Conservation (phyloP, 2,113 vertebrate species). For the Kryptolebias marmoratus region DNA sequence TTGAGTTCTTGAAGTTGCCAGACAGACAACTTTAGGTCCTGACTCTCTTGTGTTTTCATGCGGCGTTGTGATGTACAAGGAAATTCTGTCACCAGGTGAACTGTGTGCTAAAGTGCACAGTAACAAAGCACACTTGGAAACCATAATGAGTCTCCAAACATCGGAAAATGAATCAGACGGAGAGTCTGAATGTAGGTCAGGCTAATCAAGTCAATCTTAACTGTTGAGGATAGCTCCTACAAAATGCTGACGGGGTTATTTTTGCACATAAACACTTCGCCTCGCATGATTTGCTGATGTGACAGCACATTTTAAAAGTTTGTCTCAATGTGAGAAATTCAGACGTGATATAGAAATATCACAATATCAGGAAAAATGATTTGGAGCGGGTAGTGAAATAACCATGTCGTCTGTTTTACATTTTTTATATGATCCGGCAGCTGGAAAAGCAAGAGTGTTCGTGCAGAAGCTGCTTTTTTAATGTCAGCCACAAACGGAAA, state of each 20-base stretch:
- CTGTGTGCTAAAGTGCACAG: not conserved
- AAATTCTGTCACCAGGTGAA: not conserved
- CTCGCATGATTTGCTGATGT: not conserved
- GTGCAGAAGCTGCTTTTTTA: too few relatives aligned
- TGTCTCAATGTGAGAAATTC: too few relatives aligned
- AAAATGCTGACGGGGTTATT: not conserved
- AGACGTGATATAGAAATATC: too few relatives aligned
- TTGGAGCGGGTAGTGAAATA: too few relatives aligned
- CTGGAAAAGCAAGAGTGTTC: not conserved
- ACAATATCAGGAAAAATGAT: too few relatives aligned
- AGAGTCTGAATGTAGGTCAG: not conserved
- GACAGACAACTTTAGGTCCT: not conserved
- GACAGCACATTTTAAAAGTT: not conserved
- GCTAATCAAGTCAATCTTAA: not conserved
- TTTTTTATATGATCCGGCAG: too few relatives aligned
- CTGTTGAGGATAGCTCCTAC: not conserved
- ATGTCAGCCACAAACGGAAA: too few relatives aligned
- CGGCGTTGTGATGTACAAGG: not conserved
- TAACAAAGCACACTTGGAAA: not conserved
- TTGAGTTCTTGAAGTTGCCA: too few relatives aligned
- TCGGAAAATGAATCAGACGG: not conserved
- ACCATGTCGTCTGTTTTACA: too few relatives aligned
- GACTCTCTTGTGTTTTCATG: not conserved
- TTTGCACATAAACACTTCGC: not conserved
- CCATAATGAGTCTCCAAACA: not conserved